Percentiles rank a stretch among this genome's conserved stretches.
Evolutionary conservation across 2,888 invertebrate genomes (phyloP).

Genomic region (Acleris sparsana): DNA sequence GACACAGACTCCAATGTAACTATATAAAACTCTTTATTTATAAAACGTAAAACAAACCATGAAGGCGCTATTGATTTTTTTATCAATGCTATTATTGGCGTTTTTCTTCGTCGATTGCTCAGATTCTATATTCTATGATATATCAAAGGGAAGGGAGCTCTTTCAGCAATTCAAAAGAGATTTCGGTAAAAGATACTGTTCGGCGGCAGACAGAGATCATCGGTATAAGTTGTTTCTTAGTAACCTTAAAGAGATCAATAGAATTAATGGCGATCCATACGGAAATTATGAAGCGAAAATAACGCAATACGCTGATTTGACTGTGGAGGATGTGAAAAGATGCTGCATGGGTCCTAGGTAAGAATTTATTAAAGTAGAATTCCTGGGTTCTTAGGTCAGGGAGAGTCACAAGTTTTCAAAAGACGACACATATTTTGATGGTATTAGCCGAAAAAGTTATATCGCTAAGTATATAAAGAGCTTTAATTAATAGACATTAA

Average conservation of each 20-base stretch:
- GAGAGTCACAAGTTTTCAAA: no score
- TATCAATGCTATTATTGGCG: neutral
- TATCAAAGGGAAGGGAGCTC: neutral
- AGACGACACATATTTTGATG: no score
- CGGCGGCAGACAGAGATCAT: neutral
- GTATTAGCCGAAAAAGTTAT: no score
- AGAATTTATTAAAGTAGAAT: neutral
- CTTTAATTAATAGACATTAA: no score
- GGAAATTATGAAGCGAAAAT: neutral
- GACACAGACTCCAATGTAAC: no score
- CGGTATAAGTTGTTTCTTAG: neutral
- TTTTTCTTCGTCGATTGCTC: neutral
- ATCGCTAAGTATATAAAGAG: no score
- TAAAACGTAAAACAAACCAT: neutral
- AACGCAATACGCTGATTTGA: constrained; percentile 10
- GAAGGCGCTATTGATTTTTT: neutral
- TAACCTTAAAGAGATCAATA: neutral
- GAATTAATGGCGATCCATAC: constrained; percentile 4
- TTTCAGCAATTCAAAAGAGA: constrained; percentile 8
- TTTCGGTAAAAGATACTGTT: constrained; percentile 8
- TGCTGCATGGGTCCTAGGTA: constrained; percentile 3
- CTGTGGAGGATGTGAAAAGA: neutral
- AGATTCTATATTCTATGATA: neutral
- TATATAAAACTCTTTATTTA: no score
- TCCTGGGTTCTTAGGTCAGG: no score